Evolutionary conservation across 2,888 invertebrate species (phyloP).

Genomic region (Aphodius granarius): DNA sequence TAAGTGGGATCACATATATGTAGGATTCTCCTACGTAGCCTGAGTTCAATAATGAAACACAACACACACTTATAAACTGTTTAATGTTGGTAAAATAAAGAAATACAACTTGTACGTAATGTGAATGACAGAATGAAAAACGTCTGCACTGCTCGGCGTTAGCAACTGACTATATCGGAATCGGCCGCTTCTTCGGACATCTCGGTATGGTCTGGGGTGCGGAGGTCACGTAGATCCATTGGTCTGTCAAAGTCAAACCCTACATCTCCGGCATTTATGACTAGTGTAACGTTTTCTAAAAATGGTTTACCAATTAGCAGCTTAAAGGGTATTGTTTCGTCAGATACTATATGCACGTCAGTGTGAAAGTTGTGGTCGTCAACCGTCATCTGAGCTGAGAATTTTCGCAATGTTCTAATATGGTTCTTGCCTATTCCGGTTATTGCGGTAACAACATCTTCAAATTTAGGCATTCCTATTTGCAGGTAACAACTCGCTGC

Average conservation of each 20-base stretch:
- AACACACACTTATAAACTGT: too few relatives aligned
- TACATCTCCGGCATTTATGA: background rate
- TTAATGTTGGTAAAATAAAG: too few relatives aligned
- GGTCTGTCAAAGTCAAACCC: too few relatives aligned
- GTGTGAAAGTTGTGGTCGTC: background rate
- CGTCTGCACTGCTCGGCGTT: too few relatives aligned
- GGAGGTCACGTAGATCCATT: too few relatives aligned
- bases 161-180: too few relatives aligned
- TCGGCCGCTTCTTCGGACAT: too few relatives aligned
- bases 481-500: background rate
- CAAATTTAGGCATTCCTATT: slow-evolving; percentile 13
- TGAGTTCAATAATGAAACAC: background rate
- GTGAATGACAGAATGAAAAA: too few relatives aligned
- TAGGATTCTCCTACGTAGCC: too few relatives aligned
- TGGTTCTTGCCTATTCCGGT: slow-evolving; percentile 15
- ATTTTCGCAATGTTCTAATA: slow-evolving; percentile 20
- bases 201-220: too few relatives aligned
- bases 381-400: background rate
- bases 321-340: slow-evolving; percentile 9
- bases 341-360: slow-evolving; percentile 20
- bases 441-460: slow-evolving; percentile 11
- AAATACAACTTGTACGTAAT: too few relatives aligned
- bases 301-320: slow-evolving; percentile 22
- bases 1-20: background rate
- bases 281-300: slow-evolving; percentile 5